Evolutionary conservation across 37 sponge, comb jelly and placozoan genomes (phyloP), one percentile per base, ranked within the genome.

Genomic region (Spongilla lacustris): DNA sequence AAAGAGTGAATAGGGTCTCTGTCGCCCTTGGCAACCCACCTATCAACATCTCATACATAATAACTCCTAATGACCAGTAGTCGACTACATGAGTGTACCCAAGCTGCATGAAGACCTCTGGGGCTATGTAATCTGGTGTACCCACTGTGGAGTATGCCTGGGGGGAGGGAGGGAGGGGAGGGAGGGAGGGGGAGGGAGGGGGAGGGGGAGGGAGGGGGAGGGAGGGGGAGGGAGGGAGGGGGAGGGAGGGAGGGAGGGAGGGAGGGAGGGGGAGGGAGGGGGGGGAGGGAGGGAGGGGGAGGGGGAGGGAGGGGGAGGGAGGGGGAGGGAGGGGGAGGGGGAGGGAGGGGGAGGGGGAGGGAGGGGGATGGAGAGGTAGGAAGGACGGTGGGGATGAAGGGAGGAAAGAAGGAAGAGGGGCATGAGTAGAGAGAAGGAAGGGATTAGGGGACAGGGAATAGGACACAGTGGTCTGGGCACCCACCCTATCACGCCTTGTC

Each of bases 101-200:
- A 10, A 85, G 89, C 75, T 94, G 96, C 75, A 91, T 76, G 83
- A 98, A 96, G 32, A 98, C 96, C 80, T 98, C 99, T n/a, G 99
- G 99, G 58, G 99, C 99, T 35, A 98, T 98, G 88, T 98, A 98
- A 84, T 98, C 99, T 30, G 99, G 99, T 0, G 99, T 96, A 8
- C 46, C 46, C 8, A 46, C 46, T 46, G 46, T 4, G 46, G 46
- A 46, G 46, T 46, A 46, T 10, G 6, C 27, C 5, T 69, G 71
- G 28, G 25, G 6, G 10, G 30, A 33, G 33, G 31, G 1, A 32
- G 29, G 29, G 29, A 25, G 28, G 73, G 1, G 17, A 21, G 32
- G 28, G 73, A 32, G 1, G 28, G 73, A 25, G 73, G 73, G 26
- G 73, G 73, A 32, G 73, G 73, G 32, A 29, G n/a, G 17, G 2